phyloP scores from a whole-genome alignment of 2,113 vertebrate genomes.

The Etheostoma cragini region DNA sequence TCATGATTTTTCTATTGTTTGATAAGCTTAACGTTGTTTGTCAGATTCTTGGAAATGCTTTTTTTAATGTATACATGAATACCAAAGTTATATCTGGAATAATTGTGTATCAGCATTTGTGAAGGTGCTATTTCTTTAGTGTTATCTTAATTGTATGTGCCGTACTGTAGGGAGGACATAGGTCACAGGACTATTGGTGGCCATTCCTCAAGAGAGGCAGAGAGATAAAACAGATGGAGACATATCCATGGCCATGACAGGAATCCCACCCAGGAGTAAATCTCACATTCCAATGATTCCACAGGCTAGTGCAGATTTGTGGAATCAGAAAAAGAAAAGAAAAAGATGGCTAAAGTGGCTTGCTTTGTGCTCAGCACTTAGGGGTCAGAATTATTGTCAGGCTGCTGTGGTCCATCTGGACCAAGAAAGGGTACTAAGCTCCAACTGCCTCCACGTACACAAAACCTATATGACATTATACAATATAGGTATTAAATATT shows the following conservation, averaged over 20 bases:
- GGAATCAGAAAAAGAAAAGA: background rate
- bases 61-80: background rate
- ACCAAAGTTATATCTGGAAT: background rate
- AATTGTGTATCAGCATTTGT: background rate
- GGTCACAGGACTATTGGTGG: background rate
- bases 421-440: background rate
- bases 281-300: background rate
- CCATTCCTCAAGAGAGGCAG: background rate
- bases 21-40: background rate
- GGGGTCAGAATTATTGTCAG: background rate
- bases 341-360: background rate
- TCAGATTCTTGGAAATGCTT: background rate
- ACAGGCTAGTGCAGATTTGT: no score
- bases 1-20: background rate
- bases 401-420: background rate
- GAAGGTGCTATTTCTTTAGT: background rate
- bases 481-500: background rate
- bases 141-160: background rate
- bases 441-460: background rate
- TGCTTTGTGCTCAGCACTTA: background rate
- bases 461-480: background rate
- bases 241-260: background rate
- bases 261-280: no score
- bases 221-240: background rate
- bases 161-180: background rate